Evolutionary conservation across 2,797 vertebrate species (phyloP).

Genomic region (Scomberomorus guttatus): DNA sequence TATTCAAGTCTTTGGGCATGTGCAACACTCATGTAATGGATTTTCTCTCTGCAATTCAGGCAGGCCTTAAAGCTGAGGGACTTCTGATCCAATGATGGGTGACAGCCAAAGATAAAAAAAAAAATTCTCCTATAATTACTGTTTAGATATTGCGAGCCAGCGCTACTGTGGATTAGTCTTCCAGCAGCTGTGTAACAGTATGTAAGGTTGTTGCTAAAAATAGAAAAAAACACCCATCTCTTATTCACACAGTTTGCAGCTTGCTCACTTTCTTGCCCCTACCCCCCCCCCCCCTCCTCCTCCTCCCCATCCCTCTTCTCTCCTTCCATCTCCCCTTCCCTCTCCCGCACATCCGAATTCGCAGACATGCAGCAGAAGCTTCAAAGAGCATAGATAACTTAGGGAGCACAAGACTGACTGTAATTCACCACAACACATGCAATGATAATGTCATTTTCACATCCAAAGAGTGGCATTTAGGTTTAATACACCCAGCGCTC

Average conservation of each 20-base stretch:
- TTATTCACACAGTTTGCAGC: conserved; percentile 77
- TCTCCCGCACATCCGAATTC: conserved; percentile 62
- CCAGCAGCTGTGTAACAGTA: conserved; percentile 65
- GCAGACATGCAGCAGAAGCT: conserved; percentile 74
- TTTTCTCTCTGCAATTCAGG: conserved; percentile 60
- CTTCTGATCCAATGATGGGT: conserved; percentile 79
- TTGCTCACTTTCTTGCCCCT: conserved; percentile 64
- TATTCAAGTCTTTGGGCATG: conserved; percentile 74
- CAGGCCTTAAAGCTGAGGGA: conserved; percentile 66
- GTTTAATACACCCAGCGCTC: conserved; percentile 31
- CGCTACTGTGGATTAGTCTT: conserved; percentile 77
- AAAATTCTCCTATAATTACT: conserved; percentile 76
- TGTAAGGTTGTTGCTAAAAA: conserved; percentile 78
- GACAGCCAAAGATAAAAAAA: conserved; percentile 78
- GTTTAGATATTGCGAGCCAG: conserved; percentile 69
- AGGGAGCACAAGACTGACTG: conserved; percentile 63
- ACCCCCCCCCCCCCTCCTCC: not conserved
- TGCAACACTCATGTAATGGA: conserved; percentile 69
- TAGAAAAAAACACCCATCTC: conserved; percentile 67
- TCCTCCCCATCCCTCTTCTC: not conserved
- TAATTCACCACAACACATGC: conserved; percentile 73
- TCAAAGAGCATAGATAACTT: conserved; percentile 85
- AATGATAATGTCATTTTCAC: conserved; percentile 65
- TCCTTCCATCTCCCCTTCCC: conserved; percentile 36
- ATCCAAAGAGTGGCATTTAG: conserved; percentile 49